A percentile compares a stretch with the other conserved stretches of the same genome.
phyloP scores from a whole-genome alignment of 2,113 vertebrate species.

The Pseudopipra pipra region DNA sequence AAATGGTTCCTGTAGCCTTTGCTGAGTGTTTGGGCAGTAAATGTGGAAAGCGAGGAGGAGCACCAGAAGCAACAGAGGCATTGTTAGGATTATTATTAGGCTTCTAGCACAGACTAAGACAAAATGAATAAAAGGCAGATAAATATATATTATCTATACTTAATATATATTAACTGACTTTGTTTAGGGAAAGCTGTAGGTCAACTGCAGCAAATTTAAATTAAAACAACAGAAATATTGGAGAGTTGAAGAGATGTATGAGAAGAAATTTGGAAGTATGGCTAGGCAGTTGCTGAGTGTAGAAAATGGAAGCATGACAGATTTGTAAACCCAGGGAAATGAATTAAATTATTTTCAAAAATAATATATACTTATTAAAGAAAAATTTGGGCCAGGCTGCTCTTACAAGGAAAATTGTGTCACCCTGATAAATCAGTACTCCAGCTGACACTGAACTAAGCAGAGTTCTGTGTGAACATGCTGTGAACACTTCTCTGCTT shows the following conservation, averaged over 20 bases:
- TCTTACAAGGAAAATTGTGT: background rate
- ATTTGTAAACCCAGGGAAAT: background rate
- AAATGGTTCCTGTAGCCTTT: background rate
- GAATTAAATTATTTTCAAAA: background rate
- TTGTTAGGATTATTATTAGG: background rate
- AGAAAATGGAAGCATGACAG: background rate
- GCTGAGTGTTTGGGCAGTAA: background rate
- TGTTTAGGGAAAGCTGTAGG: background rate
- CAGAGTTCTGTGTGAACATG: background rate
- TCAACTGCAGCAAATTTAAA: background rate
- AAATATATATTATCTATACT: background rate
- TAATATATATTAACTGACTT: background rate
- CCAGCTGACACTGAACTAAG: background rate
- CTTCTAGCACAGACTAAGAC: background rate
- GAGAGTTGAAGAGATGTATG: background rate
- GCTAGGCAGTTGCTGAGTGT: background rate
- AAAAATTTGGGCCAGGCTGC: background rate
- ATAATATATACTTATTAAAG: background rate
- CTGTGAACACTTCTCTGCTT: background rate
- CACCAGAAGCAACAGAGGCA: background rate
- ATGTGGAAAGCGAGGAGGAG: background rate
- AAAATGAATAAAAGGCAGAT: background rate
- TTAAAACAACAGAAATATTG: background rate
- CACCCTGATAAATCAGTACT: background rate
- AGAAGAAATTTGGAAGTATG: background rate